phyloP scores from a whole-genome alignment of 37 sponge, comb jelly and placozoan species.

The Spongia lamella region DNA sequence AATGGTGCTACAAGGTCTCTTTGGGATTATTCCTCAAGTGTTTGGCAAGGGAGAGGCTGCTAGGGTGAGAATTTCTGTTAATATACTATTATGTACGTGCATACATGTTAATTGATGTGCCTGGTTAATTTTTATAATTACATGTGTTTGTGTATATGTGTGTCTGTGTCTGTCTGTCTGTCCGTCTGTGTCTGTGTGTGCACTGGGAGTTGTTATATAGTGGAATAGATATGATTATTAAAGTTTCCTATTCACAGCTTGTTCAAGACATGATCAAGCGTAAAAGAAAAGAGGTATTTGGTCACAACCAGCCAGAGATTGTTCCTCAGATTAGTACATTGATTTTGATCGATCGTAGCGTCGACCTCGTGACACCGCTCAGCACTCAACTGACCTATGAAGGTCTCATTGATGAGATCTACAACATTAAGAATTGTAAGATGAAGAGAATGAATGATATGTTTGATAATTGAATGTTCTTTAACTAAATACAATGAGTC shows the following conservation, averaged over 20 bases:
- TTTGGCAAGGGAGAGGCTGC: conserved; percentile 86
- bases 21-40: conserved; percentile 86
- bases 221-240: background rate
- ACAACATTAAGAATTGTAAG: conserved; percentile 82
- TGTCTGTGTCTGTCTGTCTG: too few species aligned
- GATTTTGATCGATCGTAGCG: conserved; percentile 85
- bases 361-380: conserved; percentile 94
- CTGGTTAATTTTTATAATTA: too few species aligned
- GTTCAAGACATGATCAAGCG: conserved; percentile 79
- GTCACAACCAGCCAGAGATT: conserved; percentile 38
- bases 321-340: conserved; percentile 80
- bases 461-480: too few species aligned
- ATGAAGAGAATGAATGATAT: too few species aligned
- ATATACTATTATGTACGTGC: conserved; percentile 1
- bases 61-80: too few species aligned
- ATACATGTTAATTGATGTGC: too few species aligned
- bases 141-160: too few species aligned
- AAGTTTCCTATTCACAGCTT: conserved; percentile 21
- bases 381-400: conserved; percentile 96
- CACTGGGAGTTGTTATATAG: background rate
- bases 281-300: conserved; percentile 52
- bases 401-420: conserved; percentile 93
- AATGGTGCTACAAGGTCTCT: conserved; percentile 81
- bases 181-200: too few species aligned
- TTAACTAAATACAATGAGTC: too few species aligned